Percentiles rank a stretch among this genome's conserved stretches.
phyloP scores from a whole-genome alignment of 37 sponge, comb jelly and placozoan genomes.

The Beroe ovata region DNA sequence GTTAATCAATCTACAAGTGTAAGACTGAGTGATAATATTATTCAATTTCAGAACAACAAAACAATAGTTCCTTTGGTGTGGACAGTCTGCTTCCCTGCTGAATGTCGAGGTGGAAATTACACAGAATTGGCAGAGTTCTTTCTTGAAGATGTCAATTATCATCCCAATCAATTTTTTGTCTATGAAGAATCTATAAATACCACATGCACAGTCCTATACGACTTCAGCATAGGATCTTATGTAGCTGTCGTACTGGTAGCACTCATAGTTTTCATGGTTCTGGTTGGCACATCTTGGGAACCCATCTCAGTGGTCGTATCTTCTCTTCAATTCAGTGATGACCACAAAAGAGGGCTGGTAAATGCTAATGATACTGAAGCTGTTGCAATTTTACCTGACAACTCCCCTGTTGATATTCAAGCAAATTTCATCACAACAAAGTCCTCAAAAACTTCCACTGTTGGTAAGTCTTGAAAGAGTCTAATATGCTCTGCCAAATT shows the following conservation, averaged over 20 bases:
- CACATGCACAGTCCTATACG: background rate
- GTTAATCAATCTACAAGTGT: too few species aligned
- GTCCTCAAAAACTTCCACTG: background rate
- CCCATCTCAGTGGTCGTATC: background rate
- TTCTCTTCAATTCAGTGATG: background rate
- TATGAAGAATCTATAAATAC: background rate
- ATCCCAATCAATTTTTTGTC: background rate
- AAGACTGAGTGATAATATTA: too few species aligned
- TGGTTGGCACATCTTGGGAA: conserved; percentile 27
- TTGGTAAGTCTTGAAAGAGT: background rate
- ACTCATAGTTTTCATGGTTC: conserved; percentile 6
- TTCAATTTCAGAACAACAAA: conserved; percentile 1
- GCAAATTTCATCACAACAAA: background rate
- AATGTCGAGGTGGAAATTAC: conserved; percentile 44
- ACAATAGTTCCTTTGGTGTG: background rate
- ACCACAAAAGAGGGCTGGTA: conserved; percentile 14
- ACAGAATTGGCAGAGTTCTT: background rate
- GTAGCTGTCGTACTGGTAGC: conserved; percentile 7
- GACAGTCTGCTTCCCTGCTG: conserved; percentile 53
- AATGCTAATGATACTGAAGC: background rate
- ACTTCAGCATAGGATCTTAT: background rate
- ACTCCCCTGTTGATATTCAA: background rate
- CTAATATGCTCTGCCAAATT: too few species aligned
- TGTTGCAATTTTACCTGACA: conserved; percentile 23
- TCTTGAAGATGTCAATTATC: background rate